phyloP scores from a whole-genome alignment of 1,140 invertebrate species.

The Mercenaria mercenaria region DNA sequence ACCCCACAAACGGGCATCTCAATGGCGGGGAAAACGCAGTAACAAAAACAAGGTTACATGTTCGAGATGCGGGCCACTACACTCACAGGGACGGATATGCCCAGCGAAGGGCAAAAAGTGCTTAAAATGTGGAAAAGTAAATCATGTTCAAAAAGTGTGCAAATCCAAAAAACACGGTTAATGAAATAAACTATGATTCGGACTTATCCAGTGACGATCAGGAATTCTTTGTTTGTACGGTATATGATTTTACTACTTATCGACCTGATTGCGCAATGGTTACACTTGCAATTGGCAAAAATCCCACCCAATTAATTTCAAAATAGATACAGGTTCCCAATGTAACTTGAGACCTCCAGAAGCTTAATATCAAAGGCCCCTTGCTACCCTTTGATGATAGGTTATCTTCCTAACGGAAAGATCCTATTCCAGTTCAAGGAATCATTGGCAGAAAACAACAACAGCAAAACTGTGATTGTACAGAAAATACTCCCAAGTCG shows the following conservation, averaged over 20 bases:
- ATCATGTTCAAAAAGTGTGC: conserved; percentile 13
- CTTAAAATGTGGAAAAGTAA: not conserved
- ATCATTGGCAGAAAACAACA: not conserved
- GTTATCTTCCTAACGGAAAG: conserved; percentile 1
- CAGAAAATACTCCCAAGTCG: too few species aligned
- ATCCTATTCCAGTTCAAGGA: conserved; percentile 1
- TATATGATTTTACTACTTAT: not conserved
- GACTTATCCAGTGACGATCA: not conserved
- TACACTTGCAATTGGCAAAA: not conserved
- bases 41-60: too few species aligned
- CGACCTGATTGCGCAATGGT: not conserved
- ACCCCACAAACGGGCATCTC: too few species aligned
- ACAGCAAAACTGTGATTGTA: not conserved
- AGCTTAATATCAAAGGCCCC: not conserved
- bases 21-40: too few species aligned
- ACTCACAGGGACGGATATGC: not conserved
- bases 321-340: conserved; percentile 29
- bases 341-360: not conserved
- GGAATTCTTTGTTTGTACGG: conserved; percentile 4
- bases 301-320: not conserved
- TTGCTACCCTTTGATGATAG: conserved; percentile 1
- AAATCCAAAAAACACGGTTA: not conserved
- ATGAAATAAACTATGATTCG: not conserved
- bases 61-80: not conserved
- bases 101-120: not conserved